phyloP scores from a whole-genome alignment of 2,888 invertebrate species.

The Apodemia hepburni region DNA sequence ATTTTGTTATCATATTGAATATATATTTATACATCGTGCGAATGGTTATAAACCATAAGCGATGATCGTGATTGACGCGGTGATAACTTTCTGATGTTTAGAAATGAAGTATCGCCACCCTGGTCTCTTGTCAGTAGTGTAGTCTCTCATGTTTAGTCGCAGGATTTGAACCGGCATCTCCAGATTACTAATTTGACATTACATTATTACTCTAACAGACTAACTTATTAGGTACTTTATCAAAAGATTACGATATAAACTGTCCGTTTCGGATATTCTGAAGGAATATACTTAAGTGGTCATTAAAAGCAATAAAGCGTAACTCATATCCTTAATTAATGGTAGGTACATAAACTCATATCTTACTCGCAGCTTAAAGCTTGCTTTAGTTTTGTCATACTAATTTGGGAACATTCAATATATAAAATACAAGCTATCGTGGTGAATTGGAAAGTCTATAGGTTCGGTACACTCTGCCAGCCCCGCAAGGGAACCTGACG shows the following conservation, averaged over 20 bases:
- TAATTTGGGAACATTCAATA: not conserved
- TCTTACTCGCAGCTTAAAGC: too few species aligned
- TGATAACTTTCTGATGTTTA: not conserved
- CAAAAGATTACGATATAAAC: not conserved
- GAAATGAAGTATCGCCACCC: too few species aligned
- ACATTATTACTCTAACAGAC: too few species aligned
- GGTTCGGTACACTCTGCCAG: too few species aligned
- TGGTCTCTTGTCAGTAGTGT: too few species aligned
- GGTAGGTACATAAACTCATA: constrained; percentile 7
- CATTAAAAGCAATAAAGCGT: constrained; percentile 5
- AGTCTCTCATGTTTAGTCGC: too few species aligned
- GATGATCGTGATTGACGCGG: not conserved
- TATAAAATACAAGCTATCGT: not conserved
- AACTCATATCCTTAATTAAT: not conserved
- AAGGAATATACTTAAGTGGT: not conserved
- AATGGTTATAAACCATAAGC: not conserved
- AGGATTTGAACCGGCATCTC: too few species aligned
- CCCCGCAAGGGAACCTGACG: too few species aligned
- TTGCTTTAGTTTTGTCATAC: too few species aligned
- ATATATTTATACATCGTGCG: not conserved
- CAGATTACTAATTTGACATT: too few species aligned
- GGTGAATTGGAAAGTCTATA: too few species aligned
- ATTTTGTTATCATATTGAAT: constrained; percentile 28
- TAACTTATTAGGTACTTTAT: too few species aligned
- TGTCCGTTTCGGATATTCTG: not conserved